A percentile compares a stretch with the other conserved stretches of the same genome.
Conservation (phyloP, 2,888 invertebrate species). For the Nephrocerus scutellatus region DNA sequence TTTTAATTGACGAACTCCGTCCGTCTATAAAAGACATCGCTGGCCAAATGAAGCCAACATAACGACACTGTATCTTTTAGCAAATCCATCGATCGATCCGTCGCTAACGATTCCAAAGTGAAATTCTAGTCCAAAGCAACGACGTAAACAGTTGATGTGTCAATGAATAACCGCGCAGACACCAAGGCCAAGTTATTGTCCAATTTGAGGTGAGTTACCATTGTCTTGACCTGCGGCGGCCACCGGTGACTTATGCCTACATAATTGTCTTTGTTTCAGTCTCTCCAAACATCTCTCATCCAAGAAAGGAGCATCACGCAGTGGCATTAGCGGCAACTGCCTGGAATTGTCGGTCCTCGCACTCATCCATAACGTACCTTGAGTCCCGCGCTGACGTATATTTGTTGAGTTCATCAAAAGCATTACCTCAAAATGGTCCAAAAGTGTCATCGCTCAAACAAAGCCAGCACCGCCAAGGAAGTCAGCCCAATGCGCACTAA, state of each 20-base stretch:
- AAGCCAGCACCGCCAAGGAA: constrained; percentile 36
- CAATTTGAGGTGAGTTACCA: constrained; percentile 42
- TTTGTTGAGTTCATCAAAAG: background rate
- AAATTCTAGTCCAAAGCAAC: no score
- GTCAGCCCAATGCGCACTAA: constrained; percentile 34
- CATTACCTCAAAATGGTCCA: constrained; percentile 38
- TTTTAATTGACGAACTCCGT: no score
- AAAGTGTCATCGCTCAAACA: constrained; percentile 31
- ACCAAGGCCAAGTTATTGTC: constrained; percentile 43
- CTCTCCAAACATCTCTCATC: constrained; percentile 42
- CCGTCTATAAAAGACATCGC: no score
- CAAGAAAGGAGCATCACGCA: constrained; percentile 44
- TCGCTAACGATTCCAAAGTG: no score
- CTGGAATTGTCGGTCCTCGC: constrained; percentile 46
- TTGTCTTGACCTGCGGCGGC: background rate
- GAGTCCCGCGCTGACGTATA: constrained; percentile 25
- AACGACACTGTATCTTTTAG: no score
- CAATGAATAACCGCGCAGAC: constrained; percentile 44
- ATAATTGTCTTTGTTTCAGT: constrained; percentile 24
- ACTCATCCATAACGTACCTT: constrained; percentile 46
- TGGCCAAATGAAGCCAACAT: no score
- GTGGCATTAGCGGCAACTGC: constrained; percentile 45
- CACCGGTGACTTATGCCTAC: background rate
- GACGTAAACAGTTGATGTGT: constrained; percentile 38
- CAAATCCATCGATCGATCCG: no score